Conservation (phyloP, 2,113 vertebrate genomes). For the Alosa alosa region DNA sequence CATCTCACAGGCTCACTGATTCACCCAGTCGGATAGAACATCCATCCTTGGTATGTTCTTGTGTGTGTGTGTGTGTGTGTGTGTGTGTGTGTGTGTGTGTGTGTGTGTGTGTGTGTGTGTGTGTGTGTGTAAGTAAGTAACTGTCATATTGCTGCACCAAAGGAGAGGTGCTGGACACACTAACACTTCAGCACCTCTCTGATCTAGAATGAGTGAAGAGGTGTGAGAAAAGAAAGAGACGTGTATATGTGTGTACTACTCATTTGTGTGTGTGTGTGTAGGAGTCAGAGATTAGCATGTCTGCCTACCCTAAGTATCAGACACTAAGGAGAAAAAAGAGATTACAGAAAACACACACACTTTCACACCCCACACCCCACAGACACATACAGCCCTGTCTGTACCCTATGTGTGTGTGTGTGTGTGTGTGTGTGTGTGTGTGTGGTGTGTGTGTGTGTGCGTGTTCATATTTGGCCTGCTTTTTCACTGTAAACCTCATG, state of each 20-base stretch:
- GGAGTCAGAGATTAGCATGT: not conserved
- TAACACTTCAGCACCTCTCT: constrained; percentile 3
- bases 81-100: not conserved
- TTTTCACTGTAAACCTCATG: not conserved
- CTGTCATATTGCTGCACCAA: not conserved
- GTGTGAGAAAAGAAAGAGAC: not conserved
- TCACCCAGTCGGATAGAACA: not conserved
- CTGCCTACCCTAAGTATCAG: not conserved
- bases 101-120: constrained; percentile 9
- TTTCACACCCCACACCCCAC: too few species aligned
- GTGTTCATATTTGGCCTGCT: not conserved
- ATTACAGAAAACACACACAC: not conserved
- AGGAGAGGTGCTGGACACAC: not conserved
- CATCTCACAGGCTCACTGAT: not conserved
- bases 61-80: not conserved
- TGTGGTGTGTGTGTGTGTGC: not conserved
- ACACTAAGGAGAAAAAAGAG: too few species aligned
- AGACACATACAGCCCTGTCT: too few species aligned
- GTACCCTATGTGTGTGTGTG: too few species aligned
- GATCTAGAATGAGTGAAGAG: not conserved
- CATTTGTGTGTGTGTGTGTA: not conserved
- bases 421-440: constrained; percentile 3
- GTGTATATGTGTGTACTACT: not conserved
- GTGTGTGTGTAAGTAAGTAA: not conserved
- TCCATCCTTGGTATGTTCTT: too few species aligned